A percentile compares a stretch with the other conserved stretches of the same genome.
These are phyloP conservation scores for Peromyscus maniculatus DNA, from an alignment of 2,113 vertebrate species.

Conservation along the genomic window DNA sequence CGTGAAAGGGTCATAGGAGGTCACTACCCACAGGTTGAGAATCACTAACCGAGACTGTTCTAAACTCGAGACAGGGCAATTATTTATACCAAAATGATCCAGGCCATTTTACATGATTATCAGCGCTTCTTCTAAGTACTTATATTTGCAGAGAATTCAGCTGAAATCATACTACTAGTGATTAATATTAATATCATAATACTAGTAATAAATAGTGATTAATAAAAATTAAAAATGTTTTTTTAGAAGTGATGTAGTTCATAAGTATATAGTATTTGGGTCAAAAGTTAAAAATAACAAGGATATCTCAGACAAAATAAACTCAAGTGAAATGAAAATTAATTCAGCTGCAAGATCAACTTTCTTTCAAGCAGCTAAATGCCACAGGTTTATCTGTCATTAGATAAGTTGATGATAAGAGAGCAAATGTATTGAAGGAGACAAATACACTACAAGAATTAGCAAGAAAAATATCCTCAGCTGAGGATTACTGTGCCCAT, in stretches of 20 bases:
- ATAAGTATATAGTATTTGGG: not conserved
- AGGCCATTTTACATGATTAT: not conserved
- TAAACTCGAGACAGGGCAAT: not conserved
- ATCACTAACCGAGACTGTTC: not conserved
- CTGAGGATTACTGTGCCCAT: not conserved
- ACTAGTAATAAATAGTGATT: not conserved
- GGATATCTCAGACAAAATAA: not conserved
- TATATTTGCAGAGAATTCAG: not conserved
- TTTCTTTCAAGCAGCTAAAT: not conserved
- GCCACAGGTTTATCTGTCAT: not conserved
- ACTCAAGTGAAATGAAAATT: not conserved
- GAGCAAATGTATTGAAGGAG: not conserved
- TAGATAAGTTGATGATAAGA: not conserved
- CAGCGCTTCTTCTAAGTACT: not conserved
- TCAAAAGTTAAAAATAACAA: not conserved
- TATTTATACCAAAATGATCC: not conserved
- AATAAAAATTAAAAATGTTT: not conserved
- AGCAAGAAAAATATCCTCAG: not conserved
- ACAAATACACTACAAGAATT: not conserved
- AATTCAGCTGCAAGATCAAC: not conserved
- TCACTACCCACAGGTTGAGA: not conserved
- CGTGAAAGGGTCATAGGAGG: not conserved
- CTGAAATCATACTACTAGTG: not conserved
- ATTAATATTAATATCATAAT: not conserved
- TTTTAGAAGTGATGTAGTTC: not conserved